Percentiles rank a stretch among this genome's conserved stretches.
phyloP scores from a whole-genome alignment of 2,888 invertebrate genomes.

The Vannuccia rotundouncinata region DNA sequence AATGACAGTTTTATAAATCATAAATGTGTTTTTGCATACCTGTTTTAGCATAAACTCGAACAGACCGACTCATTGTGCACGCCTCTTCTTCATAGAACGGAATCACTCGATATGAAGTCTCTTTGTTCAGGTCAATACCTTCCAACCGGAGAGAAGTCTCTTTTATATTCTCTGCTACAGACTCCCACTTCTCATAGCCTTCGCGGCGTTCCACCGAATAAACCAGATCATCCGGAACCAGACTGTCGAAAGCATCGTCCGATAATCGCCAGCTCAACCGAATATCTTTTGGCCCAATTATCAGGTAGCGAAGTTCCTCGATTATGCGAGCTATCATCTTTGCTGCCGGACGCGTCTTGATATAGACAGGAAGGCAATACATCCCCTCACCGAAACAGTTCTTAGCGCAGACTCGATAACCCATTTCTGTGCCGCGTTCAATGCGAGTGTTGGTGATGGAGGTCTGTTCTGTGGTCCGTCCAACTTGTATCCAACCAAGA shows the following conservation, averaged over 20 bases:
- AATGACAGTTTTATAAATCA: no score
- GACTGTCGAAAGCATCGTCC: constrained; percentile 31
- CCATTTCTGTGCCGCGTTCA: background rate
- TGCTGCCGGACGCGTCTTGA: background rate
- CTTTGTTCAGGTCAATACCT: constrained; percentile 17
- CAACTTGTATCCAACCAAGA: background rate
- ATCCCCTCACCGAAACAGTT: constrained; percentile 7
- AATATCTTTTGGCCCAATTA: background rate
- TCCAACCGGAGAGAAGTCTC: background rate
- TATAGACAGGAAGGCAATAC: background rate
- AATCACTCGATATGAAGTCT: constrained; percentile 20
- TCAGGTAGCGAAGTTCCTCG: constrained; percentile 28
- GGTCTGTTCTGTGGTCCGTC: background rate
- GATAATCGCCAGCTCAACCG: constrained; percentile 15
- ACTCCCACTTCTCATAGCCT: constrained; percentile 25
- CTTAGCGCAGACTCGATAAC: constrained; percentile 32
- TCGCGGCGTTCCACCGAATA: constrained; percentile 27
- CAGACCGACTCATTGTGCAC: constrained; percentile 5
- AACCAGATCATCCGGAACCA: constrained; percentile 20
- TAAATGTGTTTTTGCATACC: no score
- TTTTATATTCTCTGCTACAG: background rate
- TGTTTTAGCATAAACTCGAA: constrained; percentile 29
- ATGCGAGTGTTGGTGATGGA: background rate
- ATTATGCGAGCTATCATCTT: constrained; percentile 26
- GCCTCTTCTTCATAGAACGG: constrained; percentile 28